These are phyloP conservation scores for Falco punctatus DNA, from an alignment of 2,113 vertebrate genomes.

Conservation along the genomic window DNA sequence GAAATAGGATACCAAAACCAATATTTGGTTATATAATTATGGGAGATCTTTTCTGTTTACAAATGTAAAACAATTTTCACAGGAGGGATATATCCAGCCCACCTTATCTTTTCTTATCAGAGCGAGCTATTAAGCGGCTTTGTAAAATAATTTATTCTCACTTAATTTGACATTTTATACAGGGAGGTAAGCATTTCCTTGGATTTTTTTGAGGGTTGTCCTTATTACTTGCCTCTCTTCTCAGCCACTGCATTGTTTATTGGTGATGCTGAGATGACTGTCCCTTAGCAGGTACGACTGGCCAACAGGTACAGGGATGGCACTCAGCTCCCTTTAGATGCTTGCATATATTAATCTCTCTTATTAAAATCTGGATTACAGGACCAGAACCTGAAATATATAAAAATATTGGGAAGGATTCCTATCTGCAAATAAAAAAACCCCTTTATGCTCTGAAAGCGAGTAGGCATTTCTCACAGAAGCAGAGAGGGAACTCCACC, in stretches of 20 bases:
- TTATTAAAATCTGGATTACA: neutral
- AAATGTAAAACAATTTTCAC: neutral
- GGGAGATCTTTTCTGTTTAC: neutral
- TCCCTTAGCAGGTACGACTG: neutral
- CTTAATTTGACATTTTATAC: neutral
- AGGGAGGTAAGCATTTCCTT: neutral
- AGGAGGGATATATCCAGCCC: neutral
- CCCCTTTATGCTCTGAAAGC: neutral
- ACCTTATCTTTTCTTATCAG: constrained; percentile 24
- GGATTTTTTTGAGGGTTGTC: neutral
- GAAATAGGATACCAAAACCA: neutral
- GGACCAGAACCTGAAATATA: neutral
- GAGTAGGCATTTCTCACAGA: neutral
- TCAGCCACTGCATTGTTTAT: neutral
- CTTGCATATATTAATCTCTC: neutral
- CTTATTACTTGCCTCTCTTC: neutral
- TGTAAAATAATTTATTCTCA: constrained; percentile 19
- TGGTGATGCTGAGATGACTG: neutral
- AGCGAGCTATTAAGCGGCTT: neutral
- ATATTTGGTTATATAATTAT: neutral
- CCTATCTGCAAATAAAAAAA: neutral
- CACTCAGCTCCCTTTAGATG: neutral
- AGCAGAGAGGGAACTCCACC: neutral
- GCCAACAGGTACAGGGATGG: neutral
- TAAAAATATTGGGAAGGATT: neutral